Conservation (phyloP, 2,113 vertebrate genomes). For the Epinephelus fuscoguttatus region DNA sequence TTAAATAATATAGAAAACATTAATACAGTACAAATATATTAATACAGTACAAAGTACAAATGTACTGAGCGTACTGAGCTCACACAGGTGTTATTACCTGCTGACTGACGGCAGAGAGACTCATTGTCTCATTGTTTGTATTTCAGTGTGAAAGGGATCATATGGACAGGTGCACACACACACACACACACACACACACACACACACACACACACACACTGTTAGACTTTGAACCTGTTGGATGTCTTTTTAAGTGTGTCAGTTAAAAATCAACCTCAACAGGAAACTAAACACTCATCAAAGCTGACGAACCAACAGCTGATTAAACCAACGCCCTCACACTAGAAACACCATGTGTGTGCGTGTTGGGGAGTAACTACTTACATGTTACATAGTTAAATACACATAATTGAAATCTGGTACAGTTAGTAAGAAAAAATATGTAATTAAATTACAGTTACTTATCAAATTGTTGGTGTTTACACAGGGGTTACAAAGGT, state of each 20-base stretch:
- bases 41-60: neutral
- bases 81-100: neutral
- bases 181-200: slow-evolving; percentile 7
- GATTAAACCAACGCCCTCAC: too few species aligned
- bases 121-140: neutral
- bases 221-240: slow-evolving; percentile 18
- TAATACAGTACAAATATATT: too few species aligned
- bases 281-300: neutral
- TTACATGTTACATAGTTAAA: too few species aligned
- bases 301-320: too few species aligned
- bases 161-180: slow-evolving; percentile 4
- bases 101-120: neutral
- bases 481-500: too few species aligned
- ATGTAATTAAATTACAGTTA: too few species aligned
- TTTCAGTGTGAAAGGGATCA: slow-evolving; percentile 6
- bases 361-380: too few species aligned
- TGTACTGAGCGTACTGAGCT: neutral
- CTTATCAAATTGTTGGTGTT: too few species aligned
- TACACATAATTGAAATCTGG: too few species aligned
- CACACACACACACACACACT: neutral
- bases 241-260: neutral
- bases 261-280: neutral
- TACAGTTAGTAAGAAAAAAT: too few species aligned
- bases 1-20: too few species aligned
- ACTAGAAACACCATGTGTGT: too few species aligned